Percentiles rank a stretch among this genome's conserved stretches.
Conservation (phyloP, 2,888 invertebrate genomes). For the Orthosia gracilis region DNA sequence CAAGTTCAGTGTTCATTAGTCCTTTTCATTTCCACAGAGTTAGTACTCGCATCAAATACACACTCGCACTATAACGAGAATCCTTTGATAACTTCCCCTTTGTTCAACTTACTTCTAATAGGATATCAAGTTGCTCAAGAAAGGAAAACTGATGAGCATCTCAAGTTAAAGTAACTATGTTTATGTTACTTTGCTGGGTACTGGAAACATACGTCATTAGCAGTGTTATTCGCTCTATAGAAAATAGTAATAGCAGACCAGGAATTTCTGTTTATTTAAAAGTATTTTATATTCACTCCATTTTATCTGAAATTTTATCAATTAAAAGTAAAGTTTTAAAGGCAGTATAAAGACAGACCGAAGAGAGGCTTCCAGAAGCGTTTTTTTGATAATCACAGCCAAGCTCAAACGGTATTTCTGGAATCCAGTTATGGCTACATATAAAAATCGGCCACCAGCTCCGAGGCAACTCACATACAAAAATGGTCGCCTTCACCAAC, state of each 20-base stretch:
- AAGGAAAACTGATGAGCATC: slow-evolving; percentile 40
- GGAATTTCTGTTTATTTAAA: no score
- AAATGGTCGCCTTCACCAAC: neutral
- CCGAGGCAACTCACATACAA: neutral
- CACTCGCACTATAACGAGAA: slow-evolving; percentile 15
- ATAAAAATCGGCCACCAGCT: neutral
- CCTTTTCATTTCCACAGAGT: slow-evolving; percentile 7
- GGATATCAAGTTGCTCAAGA: slow-evolving; percentile 32
- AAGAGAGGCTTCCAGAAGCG: neutral
- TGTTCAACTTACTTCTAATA: slow-evolving; percentile 32
- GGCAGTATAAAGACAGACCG: neutral
- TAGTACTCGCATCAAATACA: slow-evolving; percentile 17
- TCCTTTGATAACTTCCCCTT: slow-evolving; percentile 41
- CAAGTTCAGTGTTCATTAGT: slow-evolving; percentile 12
- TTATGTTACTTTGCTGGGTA: neutral
- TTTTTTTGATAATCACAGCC: neutral
- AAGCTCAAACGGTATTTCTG: neutral
- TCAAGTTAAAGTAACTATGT: slow-evolving; percentile 27
- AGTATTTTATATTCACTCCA: no score
- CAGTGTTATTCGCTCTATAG: neutral
- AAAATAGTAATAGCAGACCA: neutral
- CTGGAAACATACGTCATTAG: neutral
- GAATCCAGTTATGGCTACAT: no score
- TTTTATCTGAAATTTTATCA: no score
- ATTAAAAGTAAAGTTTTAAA: no score